Conservation (phyloP, 2,888 invertebrate species). For the Exephanes ischioxanthus region DNA sequence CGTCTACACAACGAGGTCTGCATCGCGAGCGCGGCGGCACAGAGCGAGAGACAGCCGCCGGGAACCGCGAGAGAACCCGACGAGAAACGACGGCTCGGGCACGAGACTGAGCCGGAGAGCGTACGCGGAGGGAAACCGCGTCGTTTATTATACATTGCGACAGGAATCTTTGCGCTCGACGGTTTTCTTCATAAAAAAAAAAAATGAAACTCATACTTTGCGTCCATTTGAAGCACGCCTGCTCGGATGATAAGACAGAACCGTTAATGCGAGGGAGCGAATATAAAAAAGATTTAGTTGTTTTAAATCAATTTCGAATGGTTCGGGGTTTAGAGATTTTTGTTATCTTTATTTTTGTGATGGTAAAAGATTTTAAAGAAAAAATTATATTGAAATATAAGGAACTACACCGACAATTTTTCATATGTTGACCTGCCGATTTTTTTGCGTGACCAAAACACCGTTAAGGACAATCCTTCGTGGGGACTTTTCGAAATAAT, state of each 20-base stretch:
- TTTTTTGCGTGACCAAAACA: too few species aligned
- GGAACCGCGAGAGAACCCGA: conserved; percentile 32
- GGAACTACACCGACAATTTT: not conserved
- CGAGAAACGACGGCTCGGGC: conserved; percentile 41
- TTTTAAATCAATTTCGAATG: too few species aligned
- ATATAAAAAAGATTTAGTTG: not conserved
- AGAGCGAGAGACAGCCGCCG: conserved; percentile 37
- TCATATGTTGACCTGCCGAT: too few species aligned
- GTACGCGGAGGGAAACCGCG: conserved; percentile 52
- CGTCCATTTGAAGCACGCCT: not conserved
- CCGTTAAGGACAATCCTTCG: too few species aligned
- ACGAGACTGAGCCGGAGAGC: conserved; percentile 30
- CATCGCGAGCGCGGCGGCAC: conserved; percentile 1
- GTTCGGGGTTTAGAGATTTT: too few species aligned
- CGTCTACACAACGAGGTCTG: conserved; percentile 32
- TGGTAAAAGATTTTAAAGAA: not conserved
- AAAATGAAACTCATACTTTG: not conserved
- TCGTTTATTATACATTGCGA: conserved; percentile 54
- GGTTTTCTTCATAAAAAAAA: conserved; percentile 11
- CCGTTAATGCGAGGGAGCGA: not conserved
- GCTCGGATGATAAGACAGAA: not conserved
- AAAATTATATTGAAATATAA: not conserved
- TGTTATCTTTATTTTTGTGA: not conserved
- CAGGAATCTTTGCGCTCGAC: conserved; percentile 49
- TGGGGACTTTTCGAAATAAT: too few species aligned